A percentile compares a stretch with the other conserved stretches of the same genome.
These are phyloP conservation scores for Dendrocopos noguchii DNA, from an alignment of 2,113 vertebrate genomes.

Conservation along the genomic window DNA sequence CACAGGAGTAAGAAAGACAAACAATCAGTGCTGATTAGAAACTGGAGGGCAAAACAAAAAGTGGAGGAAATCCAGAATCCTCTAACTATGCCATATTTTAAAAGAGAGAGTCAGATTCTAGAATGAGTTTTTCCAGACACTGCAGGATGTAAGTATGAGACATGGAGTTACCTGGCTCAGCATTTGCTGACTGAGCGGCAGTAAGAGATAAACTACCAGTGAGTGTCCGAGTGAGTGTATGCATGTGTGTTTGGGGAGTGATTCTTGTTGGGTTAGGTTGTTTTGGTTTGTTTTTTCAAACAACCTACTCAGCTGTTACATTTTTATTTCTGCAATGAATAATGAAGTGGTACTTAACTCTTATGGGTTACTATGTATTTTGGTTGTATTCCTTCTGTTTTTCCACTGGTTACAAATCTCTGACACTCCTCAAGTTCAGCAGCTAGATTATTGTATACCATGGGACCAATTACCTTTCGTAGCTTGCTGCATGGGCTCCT, in stretches of 20 bases:
- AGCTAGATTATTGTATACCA: background rate
- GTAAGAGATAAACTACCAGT: background rate
- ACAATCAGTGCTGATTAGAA: background rate
- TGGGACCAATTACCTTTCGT: background rate
- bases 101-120: background rate
- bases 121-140: background rate
- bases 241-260: background rate
- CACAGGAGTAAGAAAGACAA: background rate
- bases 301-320: background rate
- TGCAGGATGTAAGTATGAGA: background rate
- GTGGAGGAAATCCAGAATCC: background rate
- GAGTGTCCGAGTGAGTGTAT: background rate
- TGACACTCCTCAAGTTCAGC: background rate
- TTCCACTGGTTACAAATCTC: background rate
- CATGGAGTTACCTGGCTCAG: background rate
- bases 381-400: background rate
- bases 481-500: background rate
- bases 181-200: background rate
- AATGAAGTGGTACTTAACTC: background rate
- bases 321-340: background rate
- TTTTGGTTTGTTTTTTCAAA: background rate
- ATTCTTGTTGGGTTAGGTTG: background rate
- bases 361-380: background rate
- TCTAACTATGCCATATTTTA: background rate
- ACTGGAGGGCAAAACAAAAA: background rate